These are phyloP conservation scores for Pachyramphus minor DNA, from an alignment of 2,113 vertebrate species.

Conservation along the genomic window DNA sequence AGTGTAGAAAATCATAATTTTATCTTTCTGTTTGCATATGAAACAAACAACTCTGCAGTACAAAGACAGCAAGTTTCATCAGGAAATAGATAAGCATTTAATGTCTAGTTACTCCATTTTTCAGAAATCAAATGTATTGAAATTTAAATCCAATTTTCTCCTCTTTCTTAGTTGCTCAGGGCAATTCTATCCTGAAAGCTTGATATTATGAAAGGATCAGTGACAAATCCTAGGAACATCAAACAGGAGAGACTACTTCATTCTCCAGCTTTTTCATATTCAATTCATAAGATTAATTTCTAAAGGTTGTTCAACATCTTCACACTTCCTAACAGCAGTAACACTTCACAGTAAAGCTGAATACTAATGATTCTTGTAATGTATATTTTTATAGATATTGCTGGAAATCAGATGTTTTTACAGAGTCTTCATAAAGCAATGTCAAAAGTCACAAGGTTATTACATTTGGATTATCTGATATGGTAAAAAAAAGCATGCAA, in stretches of 20 bases:
- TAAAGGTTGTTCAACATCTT: background rate
- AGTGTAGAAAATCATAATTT: background rate
- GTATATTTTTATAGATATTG: background rate
- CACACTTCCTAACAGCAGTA: background rate
- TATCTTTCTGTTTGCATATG: background rate
- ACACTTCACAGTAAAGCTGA: background rate
- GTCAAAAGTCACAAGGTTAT: conserved; percentile 13
- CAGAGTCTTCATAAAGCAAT: background rate
- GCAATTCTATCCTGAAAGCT: background rate
- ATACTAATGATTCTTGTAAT: background rate
- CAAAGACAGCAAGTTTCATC: background rate
- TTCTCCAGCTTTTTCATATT: background rate
- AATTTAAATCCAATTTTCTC: background rate
- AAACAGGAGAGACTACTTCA: background rate
- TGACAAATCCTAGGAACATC: background rate
- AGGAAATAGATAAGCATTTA: background rate
- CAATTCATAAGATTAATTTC: background rate
- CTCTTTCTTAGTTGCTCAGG: background rate
- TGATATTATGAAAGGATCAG: background rate
- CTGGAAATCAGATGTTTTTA: background rate
- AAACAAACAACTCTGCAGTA: background rate
- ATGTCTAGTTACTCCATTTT: background rate
- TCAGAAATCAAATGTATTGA: background rate
- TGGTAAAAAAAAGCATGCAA: background rate
- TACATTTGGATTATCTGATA: conserved; percentile 19